Evolutionary conservation across 2,888 invertebrate species (phyloP), one percentile per base, ranked within the genome.

Genomic region (Drosophila diplacantha): DNA sequence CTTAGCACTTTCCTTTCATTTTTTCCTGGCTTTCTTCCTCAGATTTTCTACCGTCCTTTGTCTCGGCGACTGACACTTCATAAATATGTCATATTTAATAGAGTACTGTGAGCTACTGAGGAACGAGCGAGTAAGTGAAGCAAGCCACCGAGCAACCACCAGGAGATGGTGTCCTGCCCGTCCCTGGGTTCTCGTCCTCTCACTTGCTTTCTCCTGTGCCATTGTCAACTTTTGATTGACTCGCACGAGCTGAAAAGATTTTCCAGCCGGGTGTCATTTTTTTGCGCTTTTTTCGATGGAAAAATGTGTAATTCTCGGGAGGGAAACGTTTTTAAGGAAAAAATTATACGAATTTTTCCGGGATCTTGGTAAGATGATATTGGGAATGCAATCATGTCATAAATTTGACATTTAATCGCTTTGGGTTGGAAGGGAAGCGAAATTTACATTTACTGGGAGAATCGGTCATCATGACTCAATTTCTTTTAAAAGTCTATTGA

Each of bases 51-150:
- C 51, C 39, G 47, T 29, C 53, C 59, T 69, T 81, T 81, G 76
- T 80, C 59, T 35, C 60, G 64, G 75, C 70, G 75, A 50, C 82
- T 81, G 72, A 69, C 84, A 84, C 84, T 85, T 84, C 84, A 84
- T 84, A 84, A 84, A 85, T 72, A 84, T 84, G 85, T 84, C 84
- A 84, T 84, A 85, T 77, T 83, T 83, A 84, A 84, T 84, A 81
- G 81, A 84, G 81, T 79, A 73, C 79, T 73, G 69, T 29, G 35
- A 49, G 71, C 67, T 56, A 53, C 60, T 43, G 55, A 41, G 46
- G 56, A 37, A 49, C 68, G 64, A 57, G 62, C 60, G 67, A 60
- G 74, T 62, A 69, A 56, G 54, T 69, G 68, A 51, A 60, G 71
- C 49, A 63, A 72, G 72, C 72, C 73, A 75, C 73, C 67, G 49